A percentile compares a stretch with the other conserved stretches of the same genome.
Evolutionary conservation across 2,888 invertebrate species (phyloP).

Genomic region (Noctua fimbriata): DNA sequence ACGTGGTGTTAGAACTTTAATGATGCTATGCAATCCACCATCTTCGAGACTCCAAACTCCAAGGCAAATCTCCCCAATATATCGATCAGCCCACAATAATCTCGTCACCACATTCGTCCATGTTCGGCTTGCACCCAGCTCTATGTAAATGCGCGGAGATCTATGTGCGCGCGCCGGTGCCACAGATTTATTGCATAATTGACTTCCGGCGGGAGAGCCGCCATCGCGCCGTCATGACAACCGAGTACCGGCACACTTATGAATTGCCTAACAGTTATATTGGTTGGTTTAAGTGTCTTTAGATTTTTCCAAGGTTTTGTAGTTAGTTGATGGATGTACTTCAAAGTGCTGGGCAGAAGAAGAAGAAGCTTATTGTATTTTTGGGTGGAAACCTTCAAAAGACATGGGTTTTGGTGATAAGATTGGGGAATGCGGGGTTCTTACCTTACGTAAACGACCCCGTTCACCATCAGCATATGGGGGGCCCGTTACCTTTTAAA

Average conservation of each 20-base stretch:
- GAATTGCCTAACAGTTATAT: conserved; percentile 58
- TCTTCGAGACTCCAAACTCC: not conserved
- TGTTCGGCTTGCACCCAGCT: conserved; percentile 50
- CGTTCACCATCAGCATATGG: not conserved
- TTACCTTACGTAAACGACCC: not conserved
- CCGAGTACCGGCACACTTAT: conserved; percentile 56
- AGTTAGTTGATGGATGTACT: not conserved
- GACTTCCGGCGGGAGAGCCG: conserved; percentile 74
- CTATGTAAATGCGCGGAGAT: conserved; percentile 69
- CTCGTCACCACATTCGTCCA: conserved; percentile 50
- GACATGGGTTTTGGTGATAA: not conserved
- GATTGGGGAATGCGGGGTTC: not conserved
- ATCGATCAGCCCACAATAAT: conserved; percentile 56
- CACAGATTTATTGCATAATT: conserved; percentile 77
- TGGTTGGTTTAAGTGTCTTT: conserved; percentile 29
- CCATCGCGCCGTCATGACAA: conserved; percentile 70
- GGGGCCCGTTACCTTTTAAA: not conserved
- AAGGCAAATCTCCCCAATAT: conserved; percentile 35
- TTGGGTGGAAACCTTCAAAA: not conserved
- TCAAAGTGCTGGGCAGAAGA: not conserved
- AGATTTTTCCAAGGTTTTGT: conserved; percentile 14
- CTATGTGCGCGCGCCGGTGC: conserved; percentile 68
- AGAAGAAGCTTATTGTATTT: not conserved
- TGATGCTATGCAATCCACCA: not conserved
- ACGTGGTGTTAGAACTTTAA: too few relatives aligned